Conservation (phyloP, 1,140 invertebrate species). For the Zaprionus inermis region DNA sequence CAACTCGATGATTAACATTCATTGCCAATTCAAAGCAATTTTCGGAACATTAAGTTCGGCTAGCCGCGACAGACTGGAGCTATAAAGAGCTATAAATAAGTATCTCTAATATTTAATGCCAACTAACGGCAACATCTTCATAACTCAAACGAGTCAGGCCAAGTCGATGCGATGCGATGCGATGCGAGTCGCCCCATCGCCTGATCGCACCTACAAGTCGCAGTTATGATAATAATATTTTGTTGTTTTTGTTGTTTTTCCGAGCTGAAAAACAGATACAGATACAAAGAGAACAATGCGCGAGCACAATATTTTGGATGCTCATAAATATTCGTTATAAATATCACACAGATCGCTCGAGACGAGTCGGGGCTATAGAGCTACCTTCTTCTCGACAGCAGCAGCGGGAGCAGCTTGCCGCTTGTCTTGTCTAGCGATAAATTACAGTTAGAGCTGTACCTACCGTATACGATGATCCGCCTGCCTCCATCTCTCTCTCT, state of each 20-base stretch:
- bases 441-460: slow-evolving; percentile 80
- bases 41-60: slow-evolving; percentile 31
- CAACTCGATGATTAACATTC: slow-evolving; percentile 27
- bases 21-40: slow-evolving; percentile 44
- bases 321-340: slow-evolving; percentile 75
- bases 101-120: slow-evolving; percentile 52
- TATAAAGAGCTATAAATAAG: slow-evolving; percentile 38
- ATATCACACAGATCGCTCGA: slow-evolving; percentile 55
- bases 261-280: slow-evolving; percentile 25
- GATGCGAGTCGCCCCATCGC: not conserved
- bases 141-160: slow-evolving; percentile 44
- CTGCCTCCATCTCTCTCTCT: not conserved
- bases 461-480: slow-evolving; percentile 66
- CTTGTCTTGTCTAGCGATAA: slow-evolving; percentile 81
- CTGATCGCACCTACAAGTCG: slow-evolving; percentile 49
- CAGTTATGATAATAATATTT: slow-evolving; percentile 41
- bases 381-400: slow-evolving; percentile 49
- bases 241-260: slow-evolving; percentile 15
- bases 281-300: slow-evolving; percentile 38
- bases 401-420: slow-evolving; percentile 60
- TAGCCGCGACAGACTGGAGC: slow-evolving; percentile 17
- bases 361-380: slow-evolving; percentile 11
- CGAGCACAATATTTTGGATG: slow-evolving; percentile 41
- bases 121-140: slow-evolving; percentile 63
- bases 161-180: slow-evolving; percentile 10